Evolutionary conservation across 1,140 invertebrate genomes (phyloP).

Genomic region (Pachypeltis micranthus): DNA sequence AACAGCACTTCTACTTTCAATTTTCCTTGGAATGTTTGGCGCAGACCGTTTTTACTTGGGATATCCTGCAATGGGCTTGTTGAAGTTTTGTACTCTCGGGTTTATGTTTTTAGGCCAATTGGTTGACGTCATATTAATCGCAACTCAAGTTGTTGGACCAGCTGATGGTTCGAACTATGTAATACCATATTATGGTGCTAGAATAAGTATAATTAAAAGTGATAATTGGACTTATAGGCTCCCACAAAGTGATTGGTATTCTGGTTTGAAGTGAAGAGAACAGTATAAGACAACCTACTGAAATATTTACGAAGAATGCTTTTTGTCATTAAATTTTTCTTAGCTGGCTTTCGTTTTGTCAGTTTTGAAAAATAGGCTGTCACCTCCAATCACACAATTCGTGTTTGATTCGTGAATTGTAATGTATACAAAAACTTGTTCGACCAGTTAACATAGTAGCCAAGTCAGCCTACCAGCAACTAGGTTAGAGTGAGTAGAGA

Average conservation of each 20-base stretch:
- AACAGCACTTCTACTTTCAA: conserved; percentile 79
- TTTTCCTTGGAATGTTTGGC: conserved; percentile 96
- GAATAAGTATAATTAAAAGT: conserved; percentile 63
- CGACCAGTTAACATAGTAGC: too few species aligned
- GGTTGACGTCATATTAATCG: conserved; percentile 89
- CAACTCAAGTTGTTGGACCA: conserved; percentile 81
- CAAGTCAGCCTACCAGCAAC: too few species aligned
- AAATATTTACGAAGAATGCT: too few species aligned
- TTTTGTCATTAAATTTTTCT: too few species aligned
- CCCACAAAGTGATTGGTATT: conserved; percentile 67
- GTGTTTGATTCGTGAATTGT: too few species aligned
- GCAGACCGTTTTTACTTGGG: conserved; percentile 92
- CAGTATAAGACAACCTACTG: too few species aligned
- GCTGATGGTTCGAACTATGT: conserved; percentile 94
- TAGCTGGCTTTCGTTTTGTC: too few species aligned
- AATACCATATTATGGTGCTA: conserved; percentile 85
- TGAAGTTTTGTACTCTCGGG: conserved; percentile 90
- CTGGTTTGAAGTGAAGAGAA: too few species aligned
- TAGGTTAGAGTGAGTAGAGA: too few species aligned
- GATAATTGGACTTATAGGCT: conserved; percentile 77
- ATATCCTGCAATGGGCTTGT: conserved; percentile 84
- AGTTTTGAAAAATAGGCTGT: too few species aligned
- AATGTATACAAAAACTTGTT: too few species aligned
- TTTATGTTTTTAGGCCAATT: conserved; percentile 95
- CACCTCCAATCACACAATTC: too few species aligned